A percentile compares a stretch with the other conserved stretches of the same genome.
These are phyloP conservation scores for Laothoe populi DNA, from an alignment of 2,888 invertebrate species.

Conservation along the genomic window DNA sequence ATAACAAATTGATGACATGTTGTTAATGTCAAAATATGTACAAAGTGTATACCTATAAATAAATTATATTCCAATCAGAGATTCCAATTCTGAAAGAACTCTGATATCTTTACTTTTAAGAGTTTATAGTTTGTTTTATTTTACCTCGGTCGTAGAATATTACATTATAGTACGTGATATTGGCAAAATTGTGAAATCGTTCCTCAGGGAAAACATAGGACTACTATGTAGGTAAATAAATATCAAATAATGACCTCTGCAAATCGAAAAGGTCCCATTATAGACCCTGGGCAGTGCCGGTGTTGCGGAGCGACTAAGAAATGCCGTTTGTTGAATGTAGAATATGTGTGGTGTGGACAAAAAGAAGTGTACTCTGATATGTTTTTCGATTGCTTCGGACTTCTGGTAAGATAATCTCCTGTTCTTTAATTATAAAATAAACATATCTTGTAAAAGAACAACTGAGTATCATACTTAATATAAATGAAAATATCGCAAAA, in stretches of 20 bases:
- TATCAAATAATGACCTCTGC: neutral
- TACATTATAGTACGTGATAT: no score
- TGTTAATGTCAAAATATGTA: neutral
- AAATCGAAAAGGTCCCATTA: slow-evolving; percentile 61
- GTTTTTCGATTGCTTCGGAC: slow-evolving; percentile 73
- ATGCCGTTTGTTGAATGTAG: slow-evolving; percentile 68
- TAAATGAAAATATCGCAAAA: no score
- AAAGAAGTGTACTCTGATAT: slow-evolving; percentile 71
- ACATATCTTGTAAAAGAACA: neutral
- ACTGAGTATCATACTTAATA: no score
- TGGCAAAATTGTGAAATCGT: no score
- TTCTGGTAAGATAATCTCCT: slow-evolving; percentile 55
- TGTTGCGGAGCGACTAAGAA: slow-evolving; percentile 71
- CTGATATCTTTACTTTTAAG: no score
- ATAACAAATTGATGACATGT: neutral
- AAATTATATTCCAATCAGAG: neutral
- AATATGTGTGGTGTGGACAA: slow-evolving; percentile 66
- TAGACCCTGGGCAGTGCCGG: slow-evolving; percentile 66
- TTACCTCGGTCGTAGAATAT: no score
- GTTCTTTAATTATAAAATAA: neutral
- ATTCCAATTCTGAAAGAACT: no score
- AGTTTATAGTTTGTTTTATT: no score
- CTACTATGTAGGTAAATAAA: no score
- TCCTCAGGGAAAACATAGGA: no score
- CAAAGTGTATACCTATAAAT: neutral